Conservation (phyloP, 2,888 invertebrate species). For the Dinocampus coccinellae region DNA sequence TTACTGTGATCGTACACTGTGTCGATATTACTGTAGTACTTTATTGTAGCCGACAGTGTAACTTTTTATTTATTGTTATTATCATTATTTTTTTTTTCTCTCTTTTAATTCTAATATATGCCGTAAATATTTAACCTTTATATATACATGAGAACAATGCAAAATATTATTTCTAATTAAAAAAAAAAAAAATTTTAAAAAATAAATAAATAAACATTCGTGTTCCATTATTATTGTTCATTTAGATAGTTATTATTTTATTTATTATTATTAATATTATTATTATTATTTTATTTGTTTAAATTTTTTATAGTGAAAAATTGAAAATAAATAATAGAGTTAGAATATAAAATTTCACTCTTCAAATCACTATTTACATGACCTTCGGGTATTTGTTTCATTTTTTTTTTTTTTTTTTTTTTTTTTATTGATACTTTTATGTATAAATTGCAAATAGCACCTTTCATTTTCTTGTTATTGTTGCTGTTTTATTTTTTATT, state of each 20-base stretch:
- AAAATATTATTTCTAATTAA: no score
- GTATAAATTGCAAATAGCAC: not conserved
- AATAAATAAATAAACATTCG: no score
- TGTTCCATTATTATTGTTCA: not conserved
- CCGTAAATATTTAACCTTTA: not conserved
- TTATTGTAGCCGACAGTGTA: conserved; percentile 11
- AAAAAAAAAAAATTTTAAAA: no score
- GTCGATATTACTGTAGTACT: not conserved
- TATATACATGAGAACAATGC: not conserved
- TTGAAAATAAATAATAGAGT: not conserved
- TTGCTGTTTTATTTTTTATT: no score
- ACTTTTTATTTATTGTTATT: no score
- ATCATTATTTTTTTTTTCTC: no score
- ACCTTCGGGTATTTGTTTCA: conserved; percentile 24
- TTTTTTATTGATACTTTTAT: not conserved
- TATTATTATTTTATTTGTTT: not conserved
- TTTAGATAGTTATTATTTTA: not conserved
- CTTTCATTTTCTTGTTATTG: no score
- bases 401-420: no score
- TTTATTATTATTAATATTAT: not conserved
- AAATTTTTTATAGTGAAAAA: not conserved
- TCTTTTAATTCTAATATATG: not conserved
- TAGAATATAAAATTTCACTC: not conserved
- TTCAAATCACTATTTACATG: conserved; percentile 4
- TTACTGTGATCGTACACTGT: not conserved